A percentile compares a stretch with the other conserved stretches of the same genome.
Evolutionary conservation across 2,888 invertebrate genomes (phyloP).

Genomic region (Ennomos quercinarius): DNA sequence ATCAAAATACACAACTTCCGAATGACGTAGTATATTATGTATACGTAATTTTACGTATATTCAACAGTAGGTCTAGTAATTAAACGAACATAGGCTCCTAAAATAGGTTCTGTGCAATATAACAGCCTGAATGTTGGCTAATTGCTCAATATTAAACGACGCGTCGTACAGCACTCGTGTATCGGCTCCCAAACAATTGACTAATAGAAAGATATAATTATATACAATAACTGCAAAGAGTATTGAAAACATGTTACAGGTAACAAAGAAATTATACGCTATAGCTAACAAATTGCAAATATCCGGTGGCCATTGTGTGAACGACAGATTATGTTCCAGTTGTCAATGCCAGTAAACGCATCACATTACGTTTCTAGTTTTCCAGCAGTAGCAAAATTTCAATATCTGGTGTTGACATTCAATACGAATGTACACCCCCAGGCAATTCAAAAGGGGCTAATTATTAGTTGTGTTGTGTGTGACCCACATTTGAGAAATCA

Average conservation of each 20-base stretch:
- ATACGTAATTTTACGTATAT: too few species aligned
- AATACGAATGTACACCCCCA: constrained; percentile 17
- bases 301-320: constrained; percentile 49
- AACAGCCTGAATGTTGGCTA: too few species aligned
- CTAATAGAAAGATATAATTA: too few species aligned
- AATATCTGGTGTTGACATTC: not conserved
- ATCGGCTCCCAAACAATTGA: too few species aligned
- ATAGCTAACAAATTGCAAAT: constrained; percentile 57
- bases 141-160: too few species aligned
- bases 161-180: too few species aligned
- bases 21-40: too few species aligned
- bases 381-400: too few species aligned
- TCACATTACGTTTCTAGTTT: constrained; percentile 50
- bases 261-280: constrained; percentile 29
- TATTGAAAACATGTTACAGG: constrained; percentile 28
- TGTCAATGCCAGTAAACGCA: constrained; percentile 31
- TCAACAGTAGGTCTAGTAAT: too few species aligned
- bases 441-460: constrained; percentile 22
- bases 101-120: too few species aligned
- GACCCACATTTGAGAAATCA: constrained; percentile 42
- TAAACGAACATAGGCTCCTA: too few species aligned
- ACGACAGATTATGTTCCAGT: constrained; percentile 41
- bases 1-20: too few species aligned
- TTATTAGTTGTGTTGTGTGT: constrained; percentile 28
- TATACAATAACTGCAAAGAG: constrained; percentile 32